A percentile compares a stretch with the other conserved stretches of the same genome.
These are phyloP conservation scores for Cheilosia variabilis DNA, from an alignment of 2,888 invertebrate species.

Conservation along the genomic window DNA sequence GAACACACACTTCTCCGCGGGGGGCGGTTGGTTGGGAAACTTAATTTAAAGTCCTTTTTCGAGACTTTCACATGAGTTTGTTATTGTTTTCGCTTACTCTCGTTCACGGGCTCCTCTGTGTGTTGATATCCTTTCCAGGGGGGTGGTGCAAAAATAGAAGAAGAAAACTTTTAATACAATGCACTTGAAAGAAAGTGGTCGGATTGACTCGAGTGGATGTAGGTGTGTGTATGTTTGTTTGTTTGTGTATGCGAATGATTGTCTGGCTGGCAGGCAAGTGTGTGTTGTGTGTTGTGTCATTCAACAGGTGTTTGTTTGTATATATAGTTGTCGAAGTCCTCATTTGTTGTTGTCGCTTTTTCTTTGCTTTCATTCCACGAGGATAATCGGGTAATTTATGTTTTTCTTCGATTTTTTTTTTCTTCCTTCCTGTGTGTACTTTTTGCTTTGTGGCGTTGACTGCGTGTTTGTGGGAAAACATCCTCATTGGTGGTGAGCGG, in stretches of 20 bases:
- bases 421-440: constrained; percentile 8
- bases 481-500: constrained; percentile 3
- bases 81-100: constrained; percentile 56
- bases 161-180: constrained; percentile 69
- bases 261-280: constrained; percentile 58
- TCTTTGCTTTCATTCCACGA: constrained; percentile 57
- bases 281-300: constrained; percentile 51
- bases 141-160: too few species aligned
- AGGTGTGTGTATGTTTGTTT: constrained; percentile 25
- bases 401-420: constrained; percentile 54
- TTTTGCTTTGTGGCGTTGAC: constrained; percentile 17
- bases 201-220: constrained; percentile 30
- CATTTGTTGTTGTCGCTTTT: constrained; percentile 42
- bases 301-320: constrained; percentile 68
- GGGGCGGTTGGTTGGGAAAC: constrained; percentile 6
- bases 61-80: constrained; percentile 66
- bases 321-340: constrained; percentile 63
- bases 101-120: constrained; percentile 39
- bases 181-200: constrained; percentile 72
- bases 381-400: constrained; percentile 75
- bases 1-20: constrained; percentile 16
- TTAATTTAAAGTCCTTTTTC: constrained; percentile 50
- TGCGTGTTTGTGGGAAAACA: constrained; percentile 33
- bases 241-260: constrained; percentile 52
- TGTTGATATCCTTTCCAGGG: constrained; percentile 58